Evolutionary conservation across 1,140 invertebrate species (phyloP), one percentile per base, ranked within the genome.

Genomic region (Ptiloglossa arizonensis): DNA sequence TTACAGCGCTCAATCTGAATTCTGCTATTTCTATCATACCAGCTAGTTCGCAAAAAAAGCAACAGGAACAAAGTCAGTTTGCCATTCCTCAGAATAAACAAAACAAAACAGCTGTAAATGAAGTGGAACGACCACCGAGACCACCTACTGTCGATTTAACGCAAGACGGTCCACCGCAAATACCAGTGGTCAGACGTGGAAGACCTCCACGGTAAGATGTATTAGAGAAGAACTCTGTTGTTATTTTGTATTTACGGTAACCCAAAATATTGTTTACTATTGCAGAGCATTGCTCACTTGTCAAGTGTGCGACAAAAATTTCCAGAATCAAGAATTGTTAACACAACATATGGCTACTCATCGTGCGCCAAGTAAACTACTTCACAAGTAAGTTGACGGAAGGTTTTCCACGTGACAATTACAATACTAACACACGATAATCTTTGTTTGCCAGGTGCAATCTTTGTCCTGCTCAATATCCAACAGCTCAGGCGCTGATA

Each of bases 21-120:
- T 95, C 95, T 13, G 95, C 95, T 32, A 95, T 96, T 57, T 96
- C 96, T 79, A 96, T 97, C 64, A 94, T 95, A 79, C 94, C 94
- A n/a, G 90, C 93, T 50, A 92, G 85, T 77, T 83, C 87, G 5
- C 91, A 92, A 76, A 88, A 90, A 60, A 92, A 92, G 48, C 89
- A 93, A 29, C 89, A 90, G 46, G 88, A 90, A 27, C 90, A 91
- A 71, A 86, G 82, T 8, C 90, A 92, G 29, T 93, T 93, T 79
- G 93, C 90, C 9, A 88, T 93, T 54, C 93, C 93, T 4, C 92
- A 93, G 60, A 92, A 91, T 59, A 91, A 91, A 60, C 88, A 90
- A 48, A 89, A 75, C 27, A 90, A 90, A 32, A 62, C 87, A 46
- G 59, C 79, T 2, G 81, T 86, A 5, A 89, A 79, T 35, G 91